Evolutionary conservation across 2,113 vertebrate species (phyloP), one percentile per base, ranked within the genome.

Genomic region (Cebidichthys violaceus): DNA sequence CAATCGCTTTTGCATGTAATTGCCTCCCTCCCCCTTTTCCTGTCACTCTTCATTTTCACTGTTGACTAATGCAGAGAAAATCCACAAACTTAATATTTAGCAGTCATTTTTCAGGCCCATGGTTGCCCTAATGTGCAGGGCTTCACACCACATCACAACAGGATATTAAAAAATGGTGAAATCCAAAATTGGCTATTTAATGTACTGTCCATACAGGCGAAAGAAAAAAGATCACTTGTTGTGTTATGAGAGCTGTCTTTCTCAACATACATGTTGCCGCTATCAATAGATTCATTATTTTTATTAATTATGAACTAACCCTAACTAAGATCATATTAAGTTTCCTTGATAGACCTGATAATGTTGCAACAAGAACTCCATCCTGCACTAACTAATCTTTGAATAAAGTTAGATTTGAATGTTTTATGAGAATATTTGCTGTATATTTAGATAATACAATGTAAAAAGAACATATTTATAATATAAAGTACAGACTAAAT

Each of bases 1-100:
- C 81, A 84, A 5, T 79, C 14, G 2, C 41, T 50, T 88, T 65
- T 83, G 43, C 69, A 47, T 89, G 59, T 73, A 60, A 83, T 74
- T 79, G 39, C 24, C 39, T 73, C 2, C 20, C 14, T 54, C 20
- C 29, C 37, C 27, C 50, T 86, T 84, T 80, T 75, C 75, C 37
- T 9, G 29, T 66, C 13, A 68, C 8, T 62, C 31, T 78, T 22
- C 15, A 68, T 81, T 81, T 83, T 82, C 57, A 45, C n/a, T 57
- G 59, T 55, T 81, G 71, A 77, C 13, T 81, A 65, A 76, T 52
- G 41, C 35, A 45, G 55, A 76, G 15, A 86, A 75, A 72, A 74
- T 41, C 47, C 43, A 70, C 69, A 68, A 37, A 75, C 17, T 4
- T 60, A 55, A 75, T 60, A 54, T 64, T 29, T 31, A 60, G 20